Base-by-base conservation (phyloP, 2,797 vertebrate genomes). In the Lepus townsendii region DNA sequence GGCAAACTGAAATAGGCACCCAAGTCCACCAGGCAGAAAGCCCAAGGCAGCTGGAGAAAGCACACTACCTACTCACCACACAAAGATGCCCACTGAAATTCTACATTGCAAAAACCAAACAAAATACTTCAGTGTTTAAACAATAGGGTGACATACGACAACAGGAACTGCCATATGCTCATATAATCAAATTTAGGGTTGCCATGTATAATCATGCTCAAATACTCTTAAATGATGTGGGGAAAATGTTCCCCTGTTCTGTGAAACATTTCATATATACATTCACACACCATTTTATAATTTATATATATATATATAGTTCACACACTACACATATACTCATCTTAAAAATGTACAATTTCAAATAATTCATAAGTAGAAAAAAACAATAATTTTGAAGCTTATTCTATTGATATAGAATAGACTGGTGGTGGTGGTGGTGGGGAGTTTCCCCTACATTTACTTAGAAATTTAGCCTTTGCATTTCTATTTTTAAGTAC, bases 71-170 rank as follows among this genome's bases (percentile, higher is more conserved):
- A 9, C 60, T 60, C 82, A 35, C 5, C 19, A 50, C 22, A 93
- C 66, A 90, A 38, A 85, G 24, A 72, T 75, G 38, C 6, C 52
- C 76, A 62, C 0, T 69, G 72, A 84, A 90, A 89, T 84, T 76
- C 82, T 27, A 71, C 11, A 38, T 3, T 32, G 68, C 50, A 76
- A 65, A 84, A 88, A 50, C 52, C 24, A 89, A 83, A 83, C 22
- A 88, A 92, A 90, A 89, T 88, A n/a, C 32, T 54, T 62, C 71
- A 68, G 9, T 72, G 79, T 85, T 96, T 69, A 79, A 95, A 92
- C 54, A 86, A 77, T 0, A 87, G 68, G 17, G 32, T 35, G 47
- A 90, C 19, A 75, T 0, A 75, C 0, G 80, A 38, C 85, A 47
- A 80, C 63, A 62, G 65, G 66, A 84, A 78, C 35, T 10, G 50